Base-by-base conservation (phyloP, 2,113 vertebrate species). In the Seriola quinqueradiata region DNA sequence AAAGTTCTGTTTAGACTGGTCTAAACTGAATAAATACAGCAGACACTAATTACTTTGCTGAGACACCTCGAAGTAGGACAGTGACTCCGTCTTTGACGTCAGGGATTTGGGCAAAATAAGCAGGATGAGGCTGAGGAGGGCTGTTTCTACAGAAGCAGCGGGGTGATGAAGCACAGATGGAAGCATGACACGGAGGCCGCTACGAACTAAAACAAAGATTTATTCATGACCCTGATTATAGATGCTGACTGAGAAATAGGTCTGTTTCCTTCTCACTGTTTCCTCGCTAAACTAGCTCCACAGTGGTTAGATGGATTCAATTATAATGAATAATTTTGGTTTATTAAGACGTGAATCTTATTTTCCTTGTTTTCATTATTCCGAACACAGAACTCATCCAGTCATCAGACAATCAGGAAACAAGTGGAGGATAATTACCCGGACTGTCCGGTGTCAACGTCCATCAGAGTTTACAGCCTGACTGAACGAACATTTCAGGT, bases 81-180 rank as follows among this genome's bases (percentile, higher is more conserved):
- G 36, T 36, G 36, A 4, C 21, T 72, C 36, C 70, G 40, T 65
- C 17, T 46, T 59, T 1, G 14, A 12, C 54, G 61, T n/a, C 32
- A 7, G 50, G 60, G 36, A 70, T 34, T 58, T 19, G 48, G 68
- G 32, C 0, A 42, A 42, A 81, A 63, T 44, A 23, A 38, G 52
- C 4, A 77, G 70, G 77, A 57, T 44, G 78, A 16, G 16, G 46
- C 0, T 64, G 55, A 70, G 68, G 63, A 64, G 32, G 7, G 28
- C 3, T 36, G 55, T 55, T 48, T 77, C 66, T 84, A 75, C 52
- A 55, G 60, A 77, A 76, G 83, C 63, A 36, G 46, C 4, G 5
- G 54, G 67, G 48, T 58, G 76, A 87, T 67, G 63, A 64, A 42
- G 79, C 82, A 77, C 70, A 85, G 73, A 83, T 82, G 61, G 70